Percentiles rank a stretch among this genome's conserved stretches.
Evolutionary conservation across 2,888 invertebrate genomes (phyloP).

Genomic region (Nudaria mundana): DNA sequence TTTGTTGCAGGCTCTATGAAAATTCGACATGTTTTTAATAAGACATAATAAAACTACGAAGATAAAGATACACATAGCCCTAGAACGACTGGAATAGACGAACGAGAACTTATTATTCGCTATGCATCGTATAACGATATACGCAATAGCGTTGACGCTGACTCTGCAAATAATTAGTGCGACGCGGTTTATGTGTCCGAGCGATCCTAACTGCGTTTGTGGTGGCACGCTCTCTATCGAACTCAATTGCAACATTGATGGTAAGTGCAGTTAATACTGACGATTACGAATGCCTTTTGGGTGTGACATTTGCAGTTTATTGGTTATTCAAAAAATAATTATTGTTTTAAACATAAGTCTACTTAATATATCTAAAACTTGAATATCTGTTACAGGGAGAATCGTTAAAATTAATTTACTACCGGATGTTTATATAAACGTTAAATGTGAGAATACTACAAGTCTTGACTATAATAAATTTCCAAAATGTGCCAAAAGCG

Average conservation of each 20-base stretch:
- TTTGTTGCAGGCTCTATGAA: constrained; percentile 47
- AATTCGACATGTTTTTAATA: constrained; percentile 25
- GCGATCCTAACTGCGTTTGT: constrained; percentile 75
- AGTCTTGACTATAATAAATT: constrained; percentile 67
- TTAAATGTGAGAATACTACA: constrained; percentile 67
- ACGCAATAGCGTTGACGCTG: constrained; percentile 54
- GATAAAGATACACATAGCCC: constrained; percentile 23
- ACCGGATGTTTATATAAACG: constrained; percentile 66
- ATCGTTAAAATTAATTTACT: constrained; percentile 66
- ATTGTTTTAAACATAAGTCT: background rate
- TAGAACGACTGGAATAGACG: constrained; percentile 35
- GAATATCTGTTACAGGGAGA: constrained; percentile 57
- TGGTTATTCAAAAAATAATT: background rate
- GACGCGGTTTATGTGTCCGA: constrained; percentile 61
- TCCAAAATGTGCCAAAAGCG: constrained; percentile 68
- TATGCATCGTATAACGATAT: constrained; percentile 59
- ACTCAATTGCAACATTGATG: constrained; percentile 75
- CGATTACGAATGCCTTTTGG: constrained; percentile 35
- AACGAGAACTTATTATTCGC: constrained; percentile 31
- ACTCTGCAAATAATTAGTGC: constrained; percentile 67
- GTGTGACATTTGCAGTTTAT: background rate
- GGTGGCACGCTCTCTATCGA: constrained; percentile 69
- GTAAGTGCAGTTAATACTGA: constrained; percentile 60
- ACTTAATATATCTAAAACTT: constrained; percentile 8
- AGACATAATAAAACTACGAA: constrained; percentile 25